Evolutionary conservation across 1,140 invertebrate genomes (phyloP).

Genomic region (Atta cephalotes): DNA sequence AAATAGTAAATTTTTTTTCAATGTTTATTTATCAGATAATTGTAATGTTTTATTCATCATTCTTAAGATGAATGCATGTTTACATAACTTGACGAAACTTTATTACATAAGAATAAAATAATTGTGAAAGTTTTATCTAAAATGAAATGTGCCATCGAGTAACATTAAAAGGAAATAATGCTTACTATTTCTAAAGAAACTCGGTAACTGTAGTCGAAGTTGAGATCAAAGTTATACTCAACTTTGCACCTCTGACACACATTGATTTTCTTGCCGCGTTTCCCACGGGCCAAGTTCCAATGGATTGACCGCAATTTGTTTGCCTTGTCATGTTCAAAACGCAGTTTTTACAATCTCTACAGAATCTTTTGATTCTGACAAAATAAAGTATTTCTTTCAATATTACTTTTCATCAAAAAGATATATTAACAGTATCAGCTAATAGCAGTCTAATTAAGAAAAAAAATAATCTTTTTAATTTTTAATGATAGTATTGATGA

Average conservation of each 20-base stretch:
- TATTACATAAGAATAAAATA: slow-evolving; percentile 13
- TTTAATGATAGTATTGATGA: background rate
- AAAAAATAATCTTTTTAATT: background rate
- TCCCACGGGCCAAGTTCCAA: slow-evolving; percentile 6
- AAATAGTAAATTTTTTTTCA: too few relatives aligned
- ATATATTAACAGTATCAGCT: background rate
- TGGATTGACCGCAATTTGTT: slow-evolving; percentile 26
- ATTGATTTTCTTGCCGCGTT: slow-evolving; percentile 37
- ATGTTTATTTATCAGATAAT: too few relatives aligned
- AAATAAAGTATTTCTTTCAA: slow-evolving; percentile 4
- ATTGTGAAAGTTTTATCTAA: slow-evolving; percentile 3
- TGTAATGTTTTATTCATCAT: background rate
- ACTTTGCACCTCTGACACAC: slow-evolving; percentile 22
- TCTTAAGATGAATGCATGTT: background rate
- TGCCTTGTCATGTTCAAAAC: slow-evolving; percentile 18
- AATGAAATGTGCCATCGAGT: slow-evolving; percentile 27
- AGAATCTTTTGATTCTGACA: background rate
- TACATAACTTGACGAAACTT: slow-evolving; percentile 13
- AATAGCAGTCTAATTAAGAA: background rate
- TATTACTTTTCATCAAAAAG: background rate
- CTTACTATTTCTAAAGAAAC: slow-evolving; percentile 46
- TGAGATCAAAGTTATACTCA: slow-evolving; percentile 36
- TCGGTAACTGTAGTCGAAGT: slow-evolving; percentile 10
- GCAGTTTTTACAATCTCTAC: background rate
- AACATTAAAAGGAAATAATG: slow-evolving; percentile 38